Evolutionary conservation across 2,888 invertebrate species (phyloP), one percentile per base, ranked within the genome.

Genomic region (Tuberolachnus salignus): DNA sequence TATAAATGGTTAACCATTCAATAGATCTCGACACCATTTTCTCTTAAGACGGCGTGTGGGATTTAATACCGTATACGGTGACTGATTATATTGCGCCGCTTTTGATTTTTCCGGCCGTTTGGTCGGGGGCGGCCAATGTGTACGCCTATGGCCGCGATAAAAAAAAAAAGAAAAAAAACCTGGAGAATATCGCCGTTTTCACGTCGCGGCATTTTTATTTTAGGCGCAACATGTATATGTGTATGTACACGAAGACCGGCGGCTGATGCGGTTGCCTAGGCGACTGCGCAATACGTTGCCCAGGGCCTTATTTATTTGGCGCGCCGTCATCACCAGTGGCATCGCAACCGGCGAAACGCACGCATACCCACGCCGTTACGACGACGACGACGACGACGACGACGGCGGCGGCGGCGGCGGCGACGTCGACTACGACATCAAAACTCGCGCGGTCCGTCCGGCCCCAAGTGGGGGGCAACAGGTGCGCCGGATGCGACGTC

Each of bases 261-360:
- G 59, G 59, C 72, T 34, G 72, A 63, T 51, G 67, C 34, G 49
- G 75, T 66, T 57, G 66, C 75, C 66, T 8, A 44, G 75, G 67
- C 57, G 67, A 57, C 75, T 49, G 67, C 53, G 74, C 26, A 8
- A 61, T 61, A 23, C 72, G 59, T 34, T 61, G 61, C 73, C 51
- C 73, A 42, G 73, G 73, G 51, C 63, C 63, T 73, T 51, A 21
- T 73, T 63, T 63, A 34, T 73, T 73, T 51, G 74, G 64, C 74
- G 64, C 67, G 46, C 46, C 66, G 59, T 34, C 66, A 14, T 26
- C 75, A 21, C 66, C 75, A 67, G 75, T 67, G 67, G 75, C 67
- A 67, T 78, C 75, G 75, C 57, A 42, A 78, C 75, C 67, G 75
- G 75, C 67, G 75, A 46, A 16, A 49, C 75, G 67, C 67, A 11